Evolutionary conservation across 2,113 vertebrate species (phyloP), one percentile per base, ranked within the genome.

Genomic region (Myrmecophaga tridactyla): DNA sequence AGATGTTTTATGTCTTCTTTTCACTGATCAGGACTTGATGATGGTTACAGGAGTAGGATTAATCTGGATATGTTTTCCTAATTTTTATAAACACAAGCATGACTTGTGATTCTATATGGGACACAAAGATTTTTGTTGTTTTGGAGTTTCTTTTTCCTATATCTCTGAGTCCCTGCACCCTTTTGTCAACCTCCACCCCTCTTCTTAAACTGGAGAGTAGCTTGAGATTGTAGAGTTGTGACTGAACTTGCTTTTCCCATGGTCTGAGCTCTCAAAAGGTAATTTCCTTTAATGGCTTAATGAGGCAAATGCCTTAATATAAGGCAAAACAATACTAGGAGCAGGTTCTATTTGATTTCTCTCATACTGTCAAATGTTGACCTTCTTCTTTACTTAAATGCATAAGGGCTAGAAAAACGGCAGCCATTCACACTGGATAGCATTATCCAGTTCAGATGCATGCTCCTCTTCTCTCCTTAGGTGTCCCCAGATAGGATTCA

Each of bases 11-110:
- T 51, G 20, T 1, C 75, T 83, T 90, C 6, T 94, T 87, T 48
- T 39, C 51, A 53, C 25, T 85, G 34, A 41, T 90, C 53, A 90
- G n/a, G 23, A 90, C 4, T 63, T 90, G 17, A 72, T 70, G 39
- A 65, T 85, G 29, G 5, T 76, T 76, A 43, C 8, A 84, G 43
- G 78, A 34, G 25, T 83, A 76, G 43, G 3, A 62, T 86, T 86
- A 77, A 56, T 53, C n/a, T 69, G 34, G 56, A 88, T 67, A 46
- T 11, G 31, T 43, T 89, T 89, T 46, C 15, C 48, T 83, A 29
- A 70, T n/a, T 95, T 86, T 94, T 27, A 23, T 90, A 46, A 85
- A 94, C 15, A 89, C 60, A 91, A 93, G 36, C 34, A 72, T 84
- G 36, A 93, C 31, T 84, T 20, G 6, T 29, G 31, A 23, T 23